Percentiles rank a stretch among this genome's conserved stretches.
phyloP scores from a whole-genome alignment of 2,113 vertebrate genomes.

The Erinaceus europaeus region DNA sequence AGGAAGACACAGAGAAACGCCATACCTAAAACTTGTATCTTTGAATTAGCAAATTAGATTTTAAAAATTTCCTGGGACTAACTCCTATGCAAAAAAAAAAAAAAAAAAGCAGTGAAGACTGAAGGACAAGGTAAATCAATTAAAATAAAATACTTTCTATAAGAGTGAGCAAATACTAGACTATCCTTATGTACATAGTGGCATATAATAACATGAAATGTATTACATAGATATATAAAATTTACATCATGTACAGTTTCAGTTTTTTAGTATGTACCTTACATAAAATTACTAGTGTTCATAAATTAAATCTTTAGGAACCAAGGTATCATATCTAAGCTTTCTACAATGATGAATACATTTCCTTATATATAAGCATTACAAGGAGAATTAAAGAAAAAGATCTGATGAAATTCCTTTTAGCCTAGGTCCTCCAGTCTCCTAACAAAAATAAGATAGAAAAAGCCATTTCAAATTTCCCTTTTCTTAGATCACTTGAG shows the following conservation, averaged over 20 bases:
- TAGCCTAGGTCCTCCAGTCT: neutral
- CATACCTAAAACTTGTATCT: neutral
- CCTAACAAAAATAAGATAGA: neutral
- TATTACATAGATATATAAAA: too few relatives aligned
- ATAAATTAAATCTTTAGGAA: neutral
- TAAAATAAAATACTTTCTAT: neutral
- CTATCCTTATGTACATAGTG: neutral
- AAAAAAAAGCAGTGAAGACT: neutral
- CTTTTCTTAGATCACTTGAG: neutral
- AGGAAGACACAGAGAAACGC: neutral
- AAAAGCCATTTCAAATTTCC: neutral
- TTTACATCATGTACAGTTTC: too few relatives aligned
- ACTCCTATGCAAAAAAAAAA: neutral
- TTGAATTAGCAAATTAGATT: slow-evolving; percentile 22
- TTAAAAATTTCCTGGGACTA: neutral
- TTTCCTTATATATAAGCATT: neutral
- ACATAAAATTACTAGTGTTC: neutral
- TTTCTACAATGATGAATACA: slow-evolving; percentile 10
- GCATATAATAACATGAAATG: neutral
- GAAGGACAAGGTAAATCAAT: neutral
- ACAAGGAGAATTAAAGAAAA: neutral
- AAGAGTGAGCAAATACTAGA: slow-evolving; percentile 25
- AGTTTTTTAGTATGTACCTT: slow-evolving; percentile 16
- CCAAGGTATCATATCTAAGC: neutral
- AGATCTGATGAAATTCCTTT: neutral